Evolutionary conservation across 2,888 invertebrate species (phyloP).

Genomic region (Acrobasis suavella): DNA sequence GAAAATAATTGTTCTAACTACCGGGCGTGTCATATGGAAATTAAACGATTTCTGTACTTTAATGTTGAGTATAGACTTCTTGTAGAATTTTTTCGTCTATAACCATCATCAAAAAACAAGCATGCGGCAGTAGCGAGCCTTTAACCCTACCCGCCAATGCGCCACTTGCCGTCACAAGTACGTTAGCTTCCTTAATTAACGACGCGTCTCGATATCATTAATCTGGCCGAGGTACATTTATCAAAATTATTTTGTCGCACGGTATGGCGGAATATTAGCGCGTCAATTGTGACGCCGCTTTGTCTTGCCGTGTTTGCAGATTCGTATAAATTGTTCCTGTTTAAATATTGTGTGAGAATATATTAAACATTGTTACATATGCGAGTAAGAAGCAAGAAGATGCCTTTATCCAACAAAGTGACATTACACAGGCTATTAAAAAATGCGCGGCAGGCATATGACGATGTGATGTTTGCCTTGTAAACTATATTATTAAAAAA

Average conservation of each 20-base stretch:
- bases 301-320: conserved; percentile 10
- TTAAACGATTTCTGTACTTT: no score
- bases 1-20: no score
- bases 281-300: conserved; percentile 17
- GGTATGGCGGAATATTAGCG: conserved; percentile 18
- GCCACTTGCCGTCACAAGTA: conserved; percentile 1
- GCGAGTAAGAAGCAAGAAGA: no score
- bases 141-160: conserved; percentile 1
- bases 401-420: no score
- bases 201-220: conserved; percentile 22
- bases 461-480: no score
- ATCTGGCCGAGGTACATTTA: conserved; percentile 23
- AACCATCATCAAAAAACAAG: neutral
- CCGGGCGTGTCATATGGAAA: no score
- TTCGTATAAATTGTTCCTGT: conserved; percentile 7
- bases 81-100: no score
- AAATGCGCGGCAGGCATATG: neutral
- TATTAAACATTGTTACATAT: neutral
- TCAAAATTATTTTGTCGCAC: conserved; percentile 23
- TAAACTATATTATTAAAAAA: no score
- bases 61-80: no score
- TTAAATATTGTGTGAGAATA: neutral
- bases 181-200: conserved; percentile 22
- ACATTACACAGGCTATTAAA: no score
- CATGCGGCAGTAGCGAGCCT: conserved; percentile 3